A percentile compares a stretch with the other conserved stretches of the same genome.
These are phyloP conservation scores for Eumacrocentrus americanus DNA, from an alignment of 2,888 invertebrate species.

Conservation along the genomic window DNA sequence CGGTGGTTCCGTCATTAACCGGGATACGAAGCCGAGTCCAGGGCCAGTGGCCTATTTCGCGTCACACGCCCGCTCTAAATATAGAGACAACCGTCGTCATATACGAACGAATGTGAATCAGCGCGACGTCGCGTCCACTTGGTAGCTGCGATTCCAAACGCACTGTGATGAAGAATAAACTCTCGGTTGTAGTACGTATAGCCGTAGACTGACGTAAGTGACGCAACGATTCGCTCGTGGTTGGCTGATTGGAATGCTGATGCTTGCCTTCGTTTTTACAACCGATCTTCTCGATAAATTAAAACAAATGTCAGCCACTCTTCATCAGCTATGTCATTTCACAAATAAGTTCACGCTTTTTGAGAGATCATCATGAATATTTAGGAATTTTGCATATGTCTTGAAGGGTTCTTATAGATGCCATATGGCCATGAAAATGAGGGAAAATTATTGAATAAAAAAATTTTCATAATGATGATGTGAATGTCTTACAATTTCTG, in stretches of 20 bases:
- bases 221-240: slow-evolving; percentile 25
- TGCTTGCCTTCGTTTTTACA: slow-evolving; percentile 12
- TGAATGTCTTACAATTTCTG: too few species aligned
- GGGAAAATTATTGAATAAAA: too few species aligned
- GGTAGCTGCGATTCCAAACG: slow-evolving; percentile 27
- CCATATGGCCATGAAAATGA: too few species aligned
- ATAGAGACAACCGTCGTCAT: slow-evolving; percentile 43
- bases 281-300: background rate
- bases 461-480: too few species aligned
- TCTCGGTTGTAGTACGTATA: slow-evolving; percentile 24
- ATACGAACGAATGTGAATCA: slow-evolving; percentile 51
- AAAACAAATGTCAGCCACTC: background rate
- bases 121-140: slow-evolving; percentile 35
- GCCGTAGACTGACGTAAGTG: slow-evolving; percentile 1
- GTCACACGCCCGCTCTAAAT: slow-evolving; percentile 47
- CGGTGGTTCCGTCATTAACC: slow-evolving; percentile 43
- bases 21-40: slow-evolving; percentile 37
- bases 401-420: too few species aligned
- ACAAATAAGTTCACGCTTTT: too few species aligned
- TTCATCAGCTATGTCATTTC: too few species aligned
- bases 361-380: too few species aligned
- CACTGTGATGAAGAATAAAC: slow-evolving; percentile 31
- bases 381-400: too few species aligned
- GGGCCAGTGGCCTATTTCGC: slow-evolving; percentile 57
- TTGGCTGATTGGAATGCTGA: slow-evolving; percentile 2